Percentiles rank a stretch among this genome's conserved stretches.
phyloP scores from a whole-genome alignment of 2,888 invertebrate genomes.

The Arge pagana region DNA sequence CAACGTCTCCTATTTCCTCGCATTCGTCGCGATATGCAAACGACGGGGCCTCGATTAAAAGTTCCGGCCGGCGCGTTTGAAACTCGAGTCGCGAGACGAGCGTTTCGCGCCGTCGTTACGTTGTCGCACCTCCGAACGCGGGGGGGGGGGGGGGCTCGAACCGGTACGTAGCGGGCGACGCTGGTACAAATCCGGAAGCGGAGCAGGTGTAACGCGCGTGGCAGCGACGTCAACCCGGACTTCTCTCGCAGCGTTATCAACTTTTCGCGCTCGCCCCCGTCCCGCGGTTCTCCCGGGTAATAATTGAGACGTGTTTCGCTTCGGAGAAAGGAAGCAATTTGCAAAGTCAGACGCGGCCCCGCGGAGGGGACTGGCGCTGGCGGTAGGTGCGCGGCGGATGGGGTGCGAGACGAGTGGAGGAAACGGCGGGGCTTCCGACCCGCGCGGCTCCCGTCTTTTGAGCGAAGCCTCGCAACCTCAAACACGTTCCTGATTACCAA shows the following conservation, averaged over 20 bases:
- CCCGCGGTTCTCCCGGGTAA: too few species aligned
- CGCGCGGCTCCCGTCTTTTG: slow-evolving; percentile 19
- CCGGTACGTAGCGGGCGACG: slow-evolving; percentile 25
- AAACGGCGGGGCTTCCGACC: slow-evolving; percentile 18
- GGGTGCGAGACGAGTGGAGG: slow-evolving; percentile 4
- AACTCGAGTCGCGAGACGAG: too few species aligned
- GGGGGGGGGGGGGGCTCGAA: slow-evolving; percentile 21
- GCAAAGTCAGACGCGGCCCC: slow-evolving; percentile 30
- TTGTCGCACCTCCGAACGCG: too few species aligned
- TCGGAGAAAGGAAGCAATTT: slow-evolving; percentile 38
- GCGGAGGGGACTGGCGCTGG: slow-evolving; percentile 7
- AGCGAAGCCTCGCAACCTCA: slow-evolving; percentile 24
- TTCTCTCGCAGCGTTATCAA: too few species aligned
- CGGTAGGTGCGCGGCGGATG: slow-evolving; percentile 5
- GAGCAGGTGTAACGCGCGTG: too few species aligned
- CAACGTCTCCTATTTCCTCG: too few species aligned
- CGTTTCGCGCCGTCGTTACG: too few species aligned
- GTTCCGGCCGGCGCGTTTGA: slow-evolving; percentile 36
- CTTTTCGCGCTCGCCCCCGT: too few species aligned
- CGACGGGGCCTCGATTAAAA: slow-evolving; percentile 34
- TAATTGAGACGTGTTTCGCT: slow-evolving; percentile 35
- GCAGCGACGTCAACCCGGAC: too few species aligned
- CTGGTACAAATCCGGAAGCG: too few species aligned
- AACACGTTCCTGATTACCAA: slow-evolving; percentile 25
- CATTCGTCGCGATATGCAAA: too few species aligned